These are phyloP conservation scores for Leptinotarsa defecta DNA, from an alignment of 1,140 invertebrate genomes.

Conservation along the genomic window DNA sequence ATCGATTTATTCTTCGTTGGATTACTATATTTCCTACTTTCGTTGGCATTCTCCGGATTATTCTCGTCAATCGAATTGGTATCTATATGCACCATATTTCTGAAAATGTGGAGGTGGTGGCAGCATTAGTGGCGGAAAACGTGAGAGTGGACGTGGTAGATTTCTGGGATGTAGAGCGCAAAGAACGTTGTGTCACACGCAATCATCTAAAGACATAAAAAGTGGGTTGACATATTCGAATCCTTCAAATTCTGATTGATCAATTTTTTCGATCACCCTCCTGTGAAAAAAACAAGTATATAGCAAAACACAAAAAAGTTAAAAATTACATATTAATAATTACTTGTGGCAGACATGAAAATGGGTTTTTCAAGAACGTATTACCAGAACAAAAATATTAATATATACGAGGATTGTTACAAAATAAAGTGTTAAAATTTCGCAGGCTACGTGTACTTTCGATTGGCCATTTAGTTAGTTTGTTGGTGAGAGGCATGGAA, in stretches of 20 bases:
- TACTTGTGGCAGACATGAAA: background rate
- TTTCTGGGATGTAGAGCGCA: constrained; percentile 65
- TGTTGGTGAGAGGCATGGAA: too few species aligned
- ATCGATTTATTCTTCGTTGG: too few species aligned
- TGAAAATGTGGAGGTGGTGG: constrained; percentile 53
- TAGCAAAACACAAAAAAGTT: too few species aligned
- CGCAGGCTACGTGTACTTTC: too few species aligned
- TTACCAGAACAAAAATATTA: too few species aligned
- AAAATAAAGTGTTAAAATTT: too few species aligned
- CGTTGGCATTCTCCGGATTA: too few species aligned
- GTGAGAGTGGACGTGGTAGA: constrained; percentile 45
- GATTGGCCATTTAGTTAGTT: too few species aligned
- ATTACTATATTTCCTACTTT: too few species aligned
- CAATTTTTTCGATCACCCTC: constrained; percentile 93
- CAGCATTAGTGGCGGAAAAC: constrained; percentile 38
- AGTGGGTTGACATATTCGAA: constrained; percentile 87
- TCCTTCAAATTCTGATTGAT: constrained; percentile 99
- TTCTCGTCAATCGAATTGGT: too few species aligned
- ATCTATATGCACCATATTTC: background rate
- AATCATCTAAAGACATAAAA: constrained; percentile 96
- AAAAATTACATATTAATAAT: background rate
- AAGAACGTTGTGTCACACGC: constrained; percentile 81
- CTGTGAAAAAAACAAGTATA: constrained; percentile 62
- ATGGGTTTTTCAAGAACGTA: background rate
- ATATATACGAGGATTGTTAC: too few species aligned